Conservation (phyloP, 2,888 invertebrate genomes). For the Encarsia formosa region DNA sequence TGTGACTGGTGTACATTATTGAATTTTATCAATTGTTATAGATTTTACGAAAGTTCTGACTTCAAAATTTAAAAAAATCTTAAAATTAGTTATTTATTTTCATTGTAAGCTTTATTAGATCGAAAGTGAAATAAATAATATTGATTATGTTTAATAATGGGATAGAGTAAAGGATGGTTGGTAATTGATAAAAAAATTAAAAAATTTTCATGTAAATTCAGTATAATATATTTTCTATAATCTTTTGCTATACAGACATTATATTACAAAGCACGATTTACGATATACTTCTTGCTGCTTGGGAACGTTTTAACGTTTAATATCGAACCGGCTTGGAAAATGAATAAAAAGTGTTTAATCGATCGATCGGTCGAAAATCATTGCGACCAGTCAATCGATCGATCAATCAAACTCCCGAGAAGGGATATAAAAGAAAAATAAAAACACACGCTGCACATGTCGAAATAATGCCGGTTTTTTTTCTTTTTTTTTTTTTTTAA, state of each 20-base stretch:
- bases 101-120: too few relatives aligned
- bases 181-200: too few relatives aligned
- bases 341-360: not conserved
- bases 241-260: conserved; percentile 52
- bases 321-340: conserved; percentile 30
- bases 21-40: too few relatives aligned
- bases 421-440: too few relatives aligned
- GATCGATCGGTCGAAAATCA: conserved; percentile 15
- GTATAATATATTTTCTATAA: conserved; percentile 53
- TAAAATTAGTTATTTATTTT: too few relatives aligned
- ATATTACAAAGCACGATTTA: conserved; percentile 51
- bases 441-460: too few relatives aligned
- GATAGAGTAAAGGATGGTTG: too few relatives aligned
- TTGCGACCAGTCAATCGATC: conserved; percentile 16
- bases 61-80: too few relatives aligned
- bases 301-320: conserved; percentile 34
- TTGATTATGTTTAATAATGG: too few relatives aligned
- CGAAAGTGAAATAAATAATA: too few relatives aligned
- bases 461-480: conserved; percentile 17
- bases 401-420: conserved; percentile 21
- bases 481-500: conserved; percentile 1
- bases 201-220: conserved; percentile 42
- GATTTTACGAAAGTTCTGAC: too few relatives aligned
- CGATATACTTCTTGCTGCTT: conserved; percentile 40
- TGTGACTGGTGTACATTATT: too few relatives aligned